Conservation (phyloP, 2,888 invertebrate species). For the Catocala sponsa region DNA sequence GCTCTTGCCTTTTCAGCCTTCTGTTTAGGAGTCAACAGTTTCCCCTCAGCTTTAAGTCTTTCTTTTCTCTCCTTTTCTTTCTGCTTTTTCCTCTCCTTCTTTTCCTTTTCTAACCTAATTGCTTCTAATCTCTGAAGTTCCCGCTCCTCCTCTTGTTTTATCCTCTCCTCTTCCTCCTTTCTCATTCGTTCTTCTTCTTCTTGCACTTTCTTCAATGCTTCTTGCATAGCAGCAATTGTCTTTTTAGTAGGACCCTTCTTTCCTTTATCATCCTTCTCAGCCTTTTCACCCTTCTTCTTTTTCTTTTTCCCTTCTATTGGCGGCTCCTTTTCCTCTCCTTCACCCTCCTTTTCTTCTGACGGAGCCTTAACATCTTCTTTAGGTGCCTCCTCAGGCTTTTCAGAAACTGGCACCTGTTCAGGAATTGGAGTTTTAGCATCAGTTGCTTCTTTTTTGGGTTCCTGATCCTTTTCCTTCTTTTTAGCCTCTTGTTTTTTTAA, state of each 20-base stretch:
- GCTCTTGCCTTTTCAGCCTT: conserved; percentile 96
- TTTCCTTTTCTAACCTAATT: conserved; percentile 94
- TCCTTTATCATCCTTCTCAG: conserved; percentile 86
- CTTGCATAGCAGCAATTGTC: conserved; percentile 97
- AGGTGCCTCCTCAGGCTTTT: conserved; percentile 59
- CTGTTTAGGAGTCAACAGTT: conserved; percentile 97
- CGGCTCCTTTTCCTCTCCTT: conserved; percentile 70
- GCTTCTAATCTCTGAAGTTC: conserved; percentile 92
- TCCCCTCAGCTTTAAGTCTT: conserved; percentile 98
- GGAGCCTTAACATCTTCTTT: conserved; percentile 78
- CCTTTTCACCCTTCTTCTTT: conserved; percentile 79
- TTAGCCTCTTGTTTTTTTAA: conserved; percentile 92
- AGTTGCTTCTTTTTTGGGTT: conserved; percentile 66
- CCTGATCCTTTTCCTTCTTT: conserved; percentile 83
- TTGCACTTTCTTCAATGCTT: conserved; percentile 94
- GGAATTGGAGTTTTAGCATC: conserved; percentile 60
- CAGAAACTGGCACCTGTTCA: conserved; percentile 54
- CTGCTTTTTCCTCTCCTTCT: conserved; percentile 95
- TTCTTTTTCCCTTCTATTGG: conserved; percentile 81
- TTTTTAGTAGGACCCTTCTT: conserved; percentile 94
- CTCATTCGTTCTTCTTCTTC: conserved; percentile 95
- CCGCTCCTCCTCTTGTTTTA: conserved; percentile 91
- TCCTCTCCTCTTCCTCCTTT: conserved; percentile 94
- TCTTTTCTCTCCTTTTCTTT: conserved; percentile 98
- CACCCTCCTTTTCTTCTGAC: conserved; percentile 75